Base-by-base conservation (phyloP, 1,140 invertebrate genomes). In the Samia ricini region DNA sequence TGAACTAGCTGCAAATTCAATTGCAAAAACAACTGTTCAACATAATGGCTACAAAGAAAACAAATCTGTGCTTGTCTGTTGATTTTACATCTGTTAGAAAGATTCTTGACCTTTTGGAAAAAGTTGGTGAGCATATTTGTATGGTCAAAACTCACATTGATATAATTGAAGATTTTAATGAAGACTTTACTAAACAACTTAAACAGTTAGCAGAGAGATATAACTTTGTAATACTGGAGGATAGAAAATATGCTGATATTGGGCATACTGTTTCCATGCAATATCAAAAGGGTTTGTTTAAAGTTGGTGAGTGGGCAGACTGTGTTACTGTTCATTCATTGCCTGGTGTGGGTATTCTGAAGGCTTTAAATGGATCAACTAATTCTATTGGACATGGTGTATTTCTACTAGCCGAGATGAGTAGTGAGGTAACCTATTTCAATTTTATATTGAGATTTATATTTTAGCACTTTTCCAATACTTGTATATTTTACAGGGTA, bases 231-330 rank as follows among this genome's bases (percentile, higher is more conserved):
- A 91, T 99, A 19, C 95, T 99, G 93, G 99, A 99, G 91, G 98
- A 99, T 81, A 94, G 98, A 74, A 99, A 99, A 90, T 99, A 98
- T 91, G 97, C 95, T 26, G 98, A 99, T 91, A 99, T 99, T 88
- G 98, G 98, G 0, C 95, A 97, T 79, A 99, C 97, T 6, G 97
- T 98, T 0, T 91, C 93, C 4, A 81, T 95, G 52, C 98, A 99
- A 81, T 97, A 95, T 77, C 90, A 88, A 12, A 92, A 94, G 62
- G 97, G 97, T 0, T 58, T 97, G 3, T 96, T 95, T 76, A 93
- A 93, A 77, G 95, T 99, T 63, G 90, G 92, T 1, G 91, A 94
- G 55, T 99, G 98, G 98, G 97, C 98, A 2, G 94, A 98, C 84
- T 85, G 99, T 60, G 93, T 99, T 0, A 99, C 98, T 7, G 95